phyloP scores from a whole-genome alignment of 2,797 vertebrate species.

The Neosilurus hyrtlii region DNA sequence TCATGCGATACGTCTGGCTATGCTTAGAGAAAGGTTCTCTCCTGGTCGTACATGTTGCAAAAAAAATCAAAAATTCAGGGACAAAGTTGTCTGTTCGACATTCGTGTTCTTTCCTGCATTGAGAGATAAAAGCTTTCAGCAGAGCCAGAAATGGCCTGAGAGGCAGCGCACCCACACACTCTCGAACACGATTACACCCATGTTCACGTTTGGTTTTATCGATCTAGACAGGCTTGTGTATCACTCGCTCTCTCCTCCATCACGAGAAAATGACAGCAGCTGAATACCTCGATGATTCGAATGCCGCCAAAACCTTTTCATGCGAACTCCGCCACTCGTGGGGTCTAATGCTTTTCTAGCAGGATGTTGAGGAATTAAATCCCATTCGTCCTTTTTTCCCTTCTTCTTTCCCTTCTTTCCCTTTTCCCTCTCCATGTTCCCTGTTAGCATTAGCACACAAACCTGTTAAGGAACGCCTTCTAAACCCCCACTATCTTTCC shows the following conservation, averaged over 20 bases:
- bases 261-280: background rate
- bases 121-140: slow-evolving; percentile 30
- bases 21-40: background rate
- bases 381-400: background rate
- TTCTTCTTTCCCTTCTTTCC: background rate
- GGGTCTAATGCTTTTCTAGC: background rate
- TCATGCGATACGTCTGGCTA: too few relatives aligned
- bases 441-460: background rate
- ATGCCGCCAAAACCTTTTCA: background rate
- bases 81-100: slow-evolving; percentile 1
- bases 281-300: background rate
- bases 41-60: background rate
- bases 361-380: background rate
- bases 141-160: slow-evolving; percentile 4
- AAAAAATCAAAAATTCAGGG: background rate
- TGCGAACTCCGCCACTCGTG: background rate
- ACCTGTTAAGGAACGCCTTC: too few relatives aligned
- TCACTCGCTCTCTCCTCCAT: background rate
- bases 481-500: too few relatives aligned
- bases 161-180: background rate
- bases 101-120: slow-evolving; percentile 11
- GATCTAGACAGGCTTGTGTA: slow-evolving; percentile 1
- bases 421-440: background rate
- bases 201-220: slow-evolving; percentile 13
- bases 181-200: background rate